Evolutionary conservation across 2,888 invertebrate species (phyloP).

Genomic region (Cerceris rybyensis): DNA sequence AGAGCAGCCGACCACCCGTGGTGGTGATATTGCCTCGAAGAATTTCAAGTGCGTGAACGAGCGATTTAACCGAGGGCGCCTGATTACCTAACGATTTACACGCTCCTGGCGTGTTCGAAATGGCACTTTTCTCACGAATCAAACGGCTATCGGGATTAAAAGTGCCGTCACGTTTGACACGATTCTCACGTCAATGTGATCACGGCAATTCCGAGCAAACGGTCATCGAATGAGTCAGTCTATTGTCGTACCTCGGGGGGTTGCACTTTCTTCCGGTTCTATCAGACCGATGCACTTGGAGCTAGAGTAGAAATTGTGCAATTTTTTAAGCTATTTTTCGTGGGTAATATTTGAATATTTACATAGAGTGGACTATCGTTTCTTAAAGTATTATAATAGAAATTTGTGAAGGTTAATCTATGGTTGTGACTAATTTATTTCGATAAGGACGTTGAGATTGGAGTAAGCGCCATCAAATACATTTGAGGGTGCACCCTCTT

Average conservation of each 20-base stretch:
- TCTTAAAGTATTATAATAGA: too few species aligned
- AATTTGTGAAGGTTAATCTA: too few species aligned
- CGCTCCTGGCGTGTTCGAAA: conserved; percentile 43
- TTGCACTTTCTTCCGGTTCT: background rate
- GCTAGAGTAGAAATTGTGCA: background rate
- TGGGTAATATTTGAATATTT: too few species aligned
- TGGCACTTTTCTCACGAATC: conserved; percentile 66
- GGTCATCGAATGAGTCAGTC: conserved; percentile 13
- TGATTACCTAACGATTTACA: conserved; percentile 62
- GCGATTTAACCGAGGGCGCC: conserved; percentile 23
- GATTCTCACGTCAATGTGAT: conserved; percentile 42
- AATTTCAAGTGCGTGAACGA: conserved; percentile 45
- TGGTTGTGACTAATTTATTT: too few species aligned
- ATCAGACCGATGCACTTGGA: background rate
- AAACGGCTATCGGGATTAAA: conserved; percentile 37
- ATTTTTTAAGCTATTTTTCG: too few species aligned
- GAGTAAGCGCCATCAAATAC: too few species aligned
- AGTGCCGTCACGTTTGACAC: conserved; percentile 64
- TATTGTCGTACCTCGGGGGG: background rate
- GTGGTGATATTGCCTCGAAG: conserved; percentile 15
- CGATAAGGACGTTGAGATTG: too few species aligned
- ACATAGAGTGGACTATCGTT: too few species aligned
- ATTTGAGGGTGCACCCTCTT: background rate
- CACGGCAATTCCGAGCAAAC: conserved; percentile 11
- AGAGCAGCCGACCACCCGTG: conserved; percentile 46